These are phyloP conservation scores for Trichonephila inaurata DNA, from an alignment of 1,140 invertebrate species.

Conservation along the genomic window DNA sequence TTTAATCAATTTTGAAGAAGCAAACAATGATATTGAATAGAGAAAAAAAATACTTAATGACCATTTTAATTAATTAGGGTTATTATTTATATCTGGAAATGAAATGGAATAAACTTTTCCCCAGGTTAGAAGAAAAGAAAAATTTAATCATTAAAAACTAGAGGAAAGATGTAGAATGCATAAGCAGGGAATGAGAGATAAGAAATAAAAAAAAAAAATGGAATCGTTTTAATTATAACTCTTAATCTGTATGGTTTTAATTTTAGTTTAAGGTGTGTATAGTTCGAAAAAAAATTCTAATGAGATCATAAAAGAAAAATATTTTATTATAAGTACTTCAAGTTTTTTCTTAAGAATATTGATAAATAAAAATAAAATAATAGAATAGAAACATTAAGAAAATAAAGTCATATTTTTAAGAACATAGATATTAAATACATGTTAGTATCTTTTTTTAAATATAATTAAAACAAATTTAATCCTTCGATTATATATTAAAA, in stretches of 20 bases:
- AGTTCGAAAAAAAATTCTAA: no score
- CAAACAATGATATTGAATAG: neutral
- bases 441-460: no score
- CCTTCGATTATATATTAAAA: no score
- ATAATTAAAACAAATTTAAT: no score
- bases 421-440: no score
- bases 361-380: no score
- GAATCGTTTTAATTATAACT: neutral
- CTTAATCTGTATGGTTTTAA: neutral
- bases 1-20: constrained; percentile 3
- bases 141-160: neutral
- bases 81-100: neutral
- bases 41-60: neutral
- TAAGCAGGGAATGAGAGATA: neutral
- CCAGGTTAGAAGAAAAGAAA: neutral
- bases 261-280: neutral
- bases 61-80: constrained; percentile 23
- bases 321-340: no score
- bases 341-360: no score
- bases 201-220: neutral
- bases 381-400: no score
- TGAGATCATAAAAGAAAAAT: no score
- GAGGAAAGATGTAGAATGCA: neutral
- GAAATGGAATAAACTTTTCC: neutral
- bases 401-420: no score